phyloP scores from a whole-genome alignment of 2,888 invertebrate genomes.

The Ophion costatus region DNA sequence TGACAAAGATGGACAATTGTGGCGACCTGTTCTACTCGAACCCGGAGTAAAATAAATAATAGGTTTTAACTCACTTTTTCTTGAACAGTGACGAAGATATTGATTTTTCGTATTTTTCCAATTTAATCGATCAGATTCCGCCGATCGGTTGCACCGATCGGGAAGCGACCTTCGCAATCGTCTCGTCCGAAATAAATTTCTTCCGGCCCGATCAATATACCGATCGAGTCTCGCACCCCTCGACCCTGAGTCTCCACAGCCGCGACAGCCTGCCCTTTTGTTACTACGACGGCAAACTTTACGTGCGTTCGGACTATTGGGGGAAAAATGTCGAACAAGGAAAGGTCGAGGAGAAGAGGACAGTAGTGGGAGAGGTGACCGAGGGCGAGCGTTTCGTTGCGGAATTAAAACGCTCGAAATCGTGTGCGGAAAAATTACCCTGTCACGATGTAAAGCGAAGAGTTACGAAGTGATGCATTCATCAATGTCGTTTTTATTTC shows the following conservation, averaged over 20 bases:
- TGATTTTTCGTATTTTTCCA: background rate
- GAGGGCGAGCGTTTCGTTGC: constrained; percentile 65
- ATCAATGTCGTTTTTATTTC: background rate
- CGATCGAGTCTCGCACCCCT: constrained; percentile 48
- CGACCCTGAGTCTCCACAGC: constrained; percentile 51
- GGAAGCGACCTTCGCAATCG: constrained; percentile 42
- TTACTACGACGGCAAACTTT: constrained; percentile 63
- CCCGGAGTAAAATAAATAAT: constrained; percentile 54
- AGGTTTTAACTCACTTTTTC: background rate
- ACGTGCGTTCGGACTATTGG: constrained; percentile 62
- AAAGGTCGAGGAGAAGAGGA: constrained; percentile 50
- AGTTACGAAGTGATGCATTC: background rate
- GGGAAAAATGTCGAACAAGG: constrained; percentile 18
- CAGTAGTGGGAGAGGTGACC: constrained; percentile 59
- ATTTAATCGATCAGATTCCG: constrained; percentile 46
- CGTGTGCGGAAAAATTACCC: background rate
- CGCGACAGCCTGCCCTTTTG: constrained; percentile 65
- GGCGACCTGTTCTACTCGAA: constrained; percentile 67
- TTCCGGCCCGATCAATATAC: constrained; percentile 57
- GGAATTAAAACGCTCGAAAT: constrained; percentile 35
- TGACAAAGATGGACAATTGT: constrained; percentile 63
- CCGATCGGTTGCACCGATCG: constrained; percentile 51
- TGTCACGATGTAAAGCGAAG: background rate
- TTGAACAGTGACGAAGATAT: background rate
- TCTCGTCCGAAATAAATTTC: constrained; percentile 54